Conservation (phyloP, 2,888 invertebrate genomes). For the Macrosiphum euphorbiae region DNA sequence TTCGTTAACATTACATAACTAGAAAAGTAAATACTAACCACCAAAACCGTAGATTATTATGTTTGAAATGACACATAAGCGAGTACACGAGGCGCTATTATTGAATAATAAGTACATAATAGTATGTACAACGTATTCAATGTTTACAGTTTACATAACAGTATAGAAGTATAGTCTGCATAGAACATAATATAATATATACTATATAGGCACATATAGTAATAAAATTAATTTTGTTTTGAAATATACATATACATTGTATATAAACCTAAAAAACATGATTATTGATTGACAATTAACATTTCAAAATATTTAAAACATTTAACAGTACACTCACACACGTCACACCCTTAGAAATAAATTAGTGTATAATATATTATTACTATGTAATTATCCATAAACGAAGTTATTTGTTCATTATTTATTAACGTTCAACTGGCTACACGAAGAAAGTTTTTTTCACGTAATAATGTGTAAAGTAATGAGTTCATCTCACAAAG, state of each 20-base stretch:
- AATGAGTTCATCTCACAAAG: not conserved
- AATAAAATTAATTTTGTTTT: not conserved
- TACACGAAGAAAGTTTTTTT: not conserved
- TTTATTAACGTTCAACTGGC: not conserved
- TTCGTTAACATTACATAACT: not conserved
- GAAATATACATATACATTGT: not conserved
- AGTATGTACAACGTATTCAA: not conserved
- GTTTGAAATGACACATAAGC: not conserved
- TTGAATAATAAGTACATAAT: not conserved
- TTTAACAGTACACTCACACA: not conserved
- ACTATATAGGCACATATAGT: not conserved
- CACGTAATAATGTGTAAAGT: not conserved
- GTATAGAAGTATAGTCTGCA: not conserved
- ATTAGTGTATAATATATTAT: not conserved
- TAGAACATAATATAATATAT: not conserved
- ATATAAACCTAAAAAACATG: not conserved
- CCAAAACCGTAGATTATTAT: not conserved
- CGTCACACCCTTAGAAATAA: not conserved
- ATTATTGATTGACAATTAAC: not conserved
- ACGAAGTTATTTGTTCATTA: not conserved
- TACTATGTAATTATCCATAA: not conserved
- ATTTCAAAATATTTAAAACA: not conserved
- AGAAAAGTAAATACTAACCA: not conserved
- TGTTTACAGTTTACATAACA: not conserved
- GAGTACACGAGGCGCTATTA: not conserved